Evolutionary conservation across 2,888 invertebrate species (phyloP).

Genomic region (Brachyopa scutellaris): DNA sequence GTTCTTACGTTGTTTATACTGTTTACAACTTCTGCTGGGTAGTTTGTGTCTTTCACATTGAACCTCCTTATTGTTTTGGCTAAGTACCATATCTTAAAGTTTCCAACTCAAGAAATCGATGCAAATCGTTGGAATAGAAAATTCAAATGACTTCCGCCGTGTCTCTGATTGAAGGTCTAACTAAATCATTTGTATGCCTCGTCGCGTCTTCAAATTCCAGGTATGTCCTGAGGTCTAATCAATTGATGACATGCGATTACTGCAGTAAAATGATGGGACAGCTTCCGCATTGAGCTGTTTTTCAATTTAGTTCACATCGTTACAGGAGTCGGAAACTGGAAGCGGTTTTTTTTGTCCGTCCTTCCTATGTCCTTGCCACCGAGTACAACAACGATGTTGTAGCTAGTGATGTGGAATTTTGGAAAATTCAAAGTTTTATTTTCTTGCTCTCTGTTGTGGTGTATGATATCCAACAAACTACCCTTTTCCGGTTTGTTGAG

Average conservation of each 20-base stretch:
- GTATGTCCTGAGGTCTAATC: conserved; percentile 21
- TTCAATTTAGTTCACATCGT: conserved; percentile 52
- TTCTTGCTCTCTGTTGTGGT: neutral
- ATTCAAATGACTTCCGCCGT: neutral
- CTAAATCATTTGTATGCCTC: neutral
- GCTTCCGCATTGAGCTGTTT: conserved; percentile 48
- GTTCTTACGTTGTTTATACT: no score
- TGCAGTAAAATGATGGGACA: conserved; percentile 3
- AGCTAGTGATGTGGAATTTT: conserved; percentile 53
- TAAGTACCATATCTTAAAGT: no score
- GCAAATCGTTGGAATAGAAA: no score
- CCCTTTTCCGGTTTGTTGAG: conserved; percentile 64
- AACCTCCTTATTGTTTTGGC: no score
- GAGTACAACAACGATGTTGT: neutral
- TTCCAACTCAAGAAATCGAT: no score
- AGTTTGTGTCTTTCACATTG: no score
- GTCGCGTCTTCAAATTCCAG: neutral
- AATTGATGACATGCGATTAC: conserved; percentile 34
- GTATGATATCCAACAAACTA: conserved; percentile 57
- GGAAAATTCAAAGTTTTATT: conserved; percentile 45
- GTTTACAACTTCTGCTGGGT: no score
- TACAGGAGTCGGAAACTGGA: conserved; percentile 41
- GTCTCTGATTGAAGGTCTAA: neutral
- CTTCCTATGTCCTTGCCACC: conserved; percentile 14
- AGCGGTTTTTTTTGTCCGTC: conserved; percentile 18